Evolutionary conservation across 64 coral and sea anemone species (phyloP), one percentile per base, ranked within the genome.

Genomic region (Stichodactyla mertensii): DNA sequence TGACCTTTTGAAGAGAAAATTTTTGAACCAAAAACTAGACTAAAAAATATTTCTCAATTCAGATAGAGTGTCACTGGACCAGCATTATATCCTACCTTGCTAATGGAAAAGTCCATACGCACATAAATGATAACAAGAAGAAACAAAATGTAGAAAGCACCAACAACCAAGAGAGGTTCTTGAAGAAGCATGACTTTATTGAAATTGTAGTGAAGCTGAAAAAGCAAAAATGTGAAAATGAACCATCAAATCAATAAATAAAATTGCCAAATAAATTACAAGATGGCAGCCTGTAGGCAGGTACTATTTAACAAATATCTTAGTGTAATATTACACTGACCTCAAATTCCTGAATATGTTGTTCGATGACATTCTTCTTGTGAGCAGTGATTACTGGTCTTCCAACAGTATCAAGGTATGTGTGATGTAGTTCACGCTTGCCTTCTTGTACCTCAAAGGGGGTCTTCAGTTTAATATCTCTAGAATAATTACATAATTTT

Each of bases 331-430:
- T 45, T 45, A 45, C 36, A 45, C 36, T 45, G 36, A 99, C 97
- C 97, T 94, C 93, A 93, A 99, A 99, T 84, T 99, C 97, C 58
- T 89, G 86, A 70, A 99, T 99, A 71, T 99, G 97, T n/a, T 95
- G 97, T 77, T 99, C 97, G 15, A 99, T 87, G 27, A 99, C 52
- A 77, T 88, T 95, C 18, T 85, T 85, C 77, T 99, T 99, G 24
- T 84, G 82, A 23, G 87, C 88, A 64, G 90, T 82, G 78, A 95
- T 85, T 52, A 99, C 97, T 57, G 97, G 93, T 22, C 97, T 89
- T 10, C 97, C 97, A 83, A 99, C 67, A 16, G 97, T 99, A 52
- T 99, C 97, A 36, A 99, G 88, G 51, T 99, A 99, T 1, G 97
- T 99, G 51, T 77, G 87, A 82, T 99, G 97, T 14, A 99, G 54